phyloP scores from a whole-genome alignment of 2,113 vertebrate genomes.

The Bubo blakistoni region DNA sequence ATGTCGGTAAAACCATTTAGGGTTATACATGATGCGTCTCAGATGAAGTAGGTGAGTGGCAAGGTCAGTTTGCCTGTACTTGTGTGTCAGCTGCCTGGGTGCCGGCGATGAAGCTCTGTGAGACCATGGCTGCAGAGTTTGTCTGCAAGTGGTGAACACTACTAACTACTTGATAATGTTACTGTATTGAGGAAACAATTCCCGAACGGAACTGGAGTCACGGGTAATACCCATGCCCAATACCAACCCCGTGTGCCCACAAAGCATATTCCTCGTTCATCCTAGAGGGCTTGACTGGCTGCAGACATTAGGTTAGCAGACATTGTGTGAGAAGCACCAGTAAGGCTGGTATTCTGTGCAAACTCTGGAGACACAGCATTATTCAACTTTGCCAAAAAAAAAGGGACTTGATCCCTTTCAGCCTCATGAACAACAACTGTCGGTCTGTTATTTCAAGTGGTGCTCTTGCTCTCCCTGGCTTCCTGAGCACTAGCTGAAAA shows the following conservation, averaged over 20 bases:
- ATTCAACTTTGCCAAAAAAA: not conserved
- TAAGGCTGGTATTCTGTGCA: not conserved
- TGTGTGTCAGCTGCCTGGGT: not conserved
- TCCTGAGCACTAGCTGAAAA: not conserved
- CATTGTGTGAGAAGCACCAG: not conserved
- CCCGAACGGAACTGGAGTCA: not conserved
- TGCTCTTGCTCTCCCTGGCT: not conserved
- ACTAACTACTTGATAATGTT: not conserved
- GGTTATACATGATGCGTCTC: not conserved
- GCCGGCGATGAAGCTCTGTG: not conserved
- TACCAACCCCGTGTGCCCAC: not conserved
- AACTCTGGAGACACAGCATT: not conserved
- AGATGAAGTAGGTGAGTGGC: not conserved
- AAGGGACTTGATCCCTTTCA: not conserved
- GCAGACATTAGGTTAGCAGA: not conserved
- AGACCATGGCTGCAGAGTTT: not conserved
- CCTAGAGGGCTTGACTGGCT: not conserved
- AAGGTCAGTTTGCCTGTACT: not conserved
- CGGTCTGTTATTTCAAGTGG: not conserved
- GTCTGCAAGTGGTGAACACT: not conserved
- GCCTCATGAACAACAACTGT: not conserved
- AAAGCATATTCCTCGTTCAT: not conserved
- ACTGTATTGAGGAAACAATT: not conserved
- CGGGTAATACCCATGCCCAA: not conserved
- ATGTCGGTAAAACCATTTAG: not conserved